phyloP scores from a whole-genome alignment of 2,113 vertebrate species.

The Chiloscyllium plagiosum region DNA sequence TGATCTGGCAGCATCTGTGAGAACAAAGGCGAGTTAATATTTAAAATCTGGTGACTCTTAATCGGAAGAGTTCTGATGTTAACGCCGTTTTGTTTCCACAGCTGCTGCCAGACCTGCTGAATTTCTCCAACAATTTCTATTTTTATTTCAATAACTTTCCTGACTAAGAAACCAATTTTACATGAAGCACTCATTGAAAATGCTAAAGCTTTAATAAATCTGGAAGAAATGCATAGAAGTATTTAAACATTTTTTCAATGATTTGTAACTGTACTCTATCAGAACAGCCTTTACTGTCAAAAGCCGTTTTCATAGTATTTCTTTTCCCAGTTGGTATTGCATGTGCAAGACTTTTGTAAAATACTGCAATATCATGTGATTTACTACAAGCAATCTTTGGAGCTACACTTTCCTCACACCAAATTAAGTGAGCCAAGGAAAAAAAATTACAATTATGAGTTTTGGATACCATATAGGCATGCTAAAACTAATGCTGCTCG shows the following conservation, averaged over 20 bases:
- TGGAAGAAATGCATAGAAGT: neutral
- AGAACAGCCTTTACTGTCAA: neutral
- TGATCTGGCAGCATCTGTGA: no score
- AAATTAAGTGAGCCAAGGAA: neutral
- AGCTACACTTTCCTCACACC: neutral
- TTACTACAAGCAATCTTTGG: neutral
- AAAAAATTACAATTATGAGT: neutral
- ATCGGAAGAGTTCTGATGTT: no score
- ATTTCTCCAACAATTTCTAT: no score
- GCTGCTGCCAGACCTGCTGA: no score
- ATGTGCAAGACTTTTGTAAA: neutral
- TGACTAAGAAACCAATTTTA: neutral
- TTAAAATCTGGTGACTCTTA: no score
- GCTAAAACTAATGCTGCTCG: neutral
- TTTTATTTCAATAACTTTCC: neutral
- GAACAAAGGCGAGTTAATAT: no score
- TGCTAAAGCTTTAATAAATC: neutral
- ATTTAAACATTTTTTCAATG: neutral
- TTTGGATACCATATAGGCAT: neutral
- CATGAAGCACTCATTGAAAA: neutral
- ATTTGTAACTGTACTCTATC: neutral
- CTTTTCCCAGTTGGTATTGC: neutral
- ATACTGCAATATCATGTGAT: neutral
- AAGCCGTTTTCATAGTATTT: neutral
- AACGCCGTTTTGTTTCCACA: no score